Base-by-base conservation (phyloP, 2,888 invertebrate species). In the Diarsia mendica region DNA sequence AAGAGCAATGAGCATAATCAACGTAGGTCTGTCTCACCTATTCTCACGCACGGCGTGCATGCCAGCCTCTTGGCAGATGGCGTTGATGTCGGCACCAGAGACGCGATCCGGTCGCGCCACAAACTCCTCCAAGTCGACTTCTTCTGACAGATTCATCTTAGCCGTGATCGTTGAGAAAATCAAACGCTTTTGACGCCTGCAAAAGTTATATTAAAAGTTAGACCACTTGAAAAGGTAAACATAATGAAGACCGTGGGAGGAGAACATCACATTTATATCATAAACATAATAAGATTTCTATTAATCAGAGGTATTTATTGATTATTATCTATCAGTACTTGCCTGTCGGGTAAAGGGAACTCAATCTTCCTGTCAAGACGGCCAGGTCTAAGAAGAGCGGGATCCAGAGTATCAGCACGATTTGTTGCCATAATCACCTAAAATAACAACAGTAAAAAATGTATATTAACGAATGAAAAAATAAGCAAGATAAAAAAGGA, bases 31-130 rank as follows among this genome's bases (percentile, higher is more conserved):
- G 4, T 51, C 53, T 73, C 48, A 97, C 89, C 99, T 98, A 97
- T 99, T 99, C 95, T 99, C 99, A 76, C 99, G 97, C 0, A 99
- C 99, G 5, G 99, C 99, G 93, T 99, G 99, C 99, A 99, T 99
- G 87, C 99, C 99, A 79, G 99, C 99, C 97, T 99, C 99, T 95
- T 99, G 99, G 93, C 99, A 99, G 91, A 99, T 99, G 71, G 99
- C 99, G 95, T 99, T 99, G 90, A 99, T 99, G 91, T 99, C 99
- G 39, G 99, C 99, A 44, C 99, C 99, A 67, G 99, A 99, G 89
- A 99, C 99, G 94, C 99, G 98, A 94, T 99, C 99, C 3, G 99
- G 99, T 28, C 99, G 97, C 18, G 99, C 99, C 1, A 99, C 99
- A 94, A 99, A 99, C 96, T 99, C 99, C 93, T 99, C 99, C 71